Conservation (phyloP, 2,888 invertebrate species). For the Sericinus montela region DNA sequence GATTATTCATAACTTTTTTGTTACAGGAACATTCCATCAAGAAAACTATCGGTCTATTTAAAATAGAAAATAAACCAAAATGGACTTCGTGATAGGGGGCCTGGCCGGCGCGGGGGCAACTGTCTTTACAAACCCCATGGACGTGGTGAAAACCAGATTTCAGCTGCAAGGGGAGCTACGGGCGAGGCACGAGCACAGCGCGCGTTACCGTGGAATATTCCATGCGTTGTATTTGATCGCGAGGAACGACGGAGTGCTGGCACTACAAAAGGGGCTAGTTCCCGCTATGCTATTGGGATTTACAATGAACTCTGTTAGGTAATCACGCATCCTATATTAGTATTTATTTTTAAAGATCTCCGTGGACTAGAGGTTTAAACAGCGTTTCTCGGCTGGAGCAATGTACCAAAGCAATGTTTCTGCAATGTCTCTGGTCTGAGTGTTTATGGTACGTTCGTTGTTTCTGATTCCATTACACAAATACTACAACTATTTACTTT, state of each 20-base stretch:
- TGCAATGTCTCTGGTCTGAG: too few species aligned
- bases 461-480: too few species aligned
- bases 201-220: slow-evolving; percentile 84
- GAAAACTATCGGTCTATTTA: too few species aligned
- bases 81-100: slow-evolving; percentile 87
- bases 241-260: slow-evolving; percentile 85
- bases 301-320: slow-evolving; percentile 78
- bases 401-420: too few species aligned
- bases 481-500: too few species aligned
- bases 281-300: slow-evolving; percentile 91
- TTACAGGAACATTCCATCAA: too few species aligned
- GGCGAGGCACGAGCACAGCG: slow-evolving; percentile 72
- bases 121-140: slow-evolving; percentile 91
- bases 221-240: slow-evolving; percentile 87
- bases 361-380: too few species aligned
- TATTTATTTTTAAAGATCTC: too few species aligned
- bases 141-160: slow-evolving; percentile 92
- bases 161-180: slow-evolving; percentile 90
- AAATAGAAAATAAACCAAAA: slow-evolving; percentile 38
- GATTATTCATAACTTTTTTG: too few species aligned
- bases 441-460: too few species aligned
- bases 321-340: too few species aligned
- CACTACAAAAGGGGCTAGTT: slow-evolving; percentile 87
- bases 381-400: too few species aligned
- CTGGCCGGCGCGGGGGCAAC: slow-evolving; percentile 87